Evolutionary conservation across 1,140 invertebrate genomes (phyloP).

Genomic region (Scaptomyza graminum): DNA sequence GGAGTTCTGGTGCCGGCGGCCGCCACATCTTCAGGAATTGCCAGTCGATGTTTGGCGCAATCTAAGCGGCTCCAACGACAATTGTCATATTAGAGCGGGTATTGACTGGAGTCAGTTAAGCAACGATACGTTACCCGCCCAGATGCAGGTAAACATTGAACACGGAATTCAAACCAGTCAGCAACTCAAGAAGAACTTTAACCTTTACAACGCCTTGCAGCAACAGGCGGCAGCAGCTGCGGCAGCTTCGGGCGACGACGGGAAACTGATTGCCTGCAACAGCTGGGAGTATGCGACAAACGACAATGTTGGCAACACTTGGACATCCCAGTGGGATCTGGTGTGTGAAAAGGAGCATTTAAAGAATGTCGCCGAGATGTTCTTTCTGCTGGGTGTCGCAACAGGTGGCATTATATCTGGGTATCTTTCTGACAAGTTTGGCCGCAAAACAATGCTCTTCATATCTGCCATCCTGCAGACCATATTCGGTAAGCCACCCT

Average conservation of each 20-base stretch:
- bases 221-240: conserved; percentile 42
- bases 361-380: conserved; percentile 88
- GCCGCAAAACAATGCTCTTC: conserved; percentile 90
- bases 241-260: conserved; percentile 2
- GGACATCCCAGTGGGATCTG: conserved; percentile 88
- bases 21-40: conserved; percentile 85
- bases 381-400: conserved; percentile 88
- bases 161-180: conserved; percentile 21
- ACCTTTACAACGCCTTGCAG: conserved; percentile 19
- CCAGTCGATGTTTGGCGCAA: conserved; percentile 86
- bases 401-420: conserved; percentile 89
- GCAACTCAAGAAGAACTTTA: conserved; percentile 25
- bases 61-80: conserved; percentile 85
- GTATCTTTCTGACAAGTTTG: conserved; percentile 90
- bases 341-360: conserved; percentile 87
- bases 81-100: conserved; percentile 83
- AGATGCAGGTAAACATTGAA: conserved; percentile 49
- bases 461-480: conserved; percentile 88
- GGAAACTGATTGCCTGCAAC: conserved; percentile 84
- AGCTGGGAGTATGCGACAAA: conserved; percentile 88
- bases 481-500: conserved; percentile 84
- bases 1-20: conserved; percentile 87
- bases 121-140: conserved; percentile 44
- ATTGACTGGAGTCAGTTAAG: conserved; percentile 68
- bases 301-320: conserved; percentile 86